A percentile compares a stretch with the other conserved stretches of the same genome.
phyloP scores from a whole-genome alignment of 2,888 invertebrate genomes.

The Lasioglossum figueresi region DNA sequence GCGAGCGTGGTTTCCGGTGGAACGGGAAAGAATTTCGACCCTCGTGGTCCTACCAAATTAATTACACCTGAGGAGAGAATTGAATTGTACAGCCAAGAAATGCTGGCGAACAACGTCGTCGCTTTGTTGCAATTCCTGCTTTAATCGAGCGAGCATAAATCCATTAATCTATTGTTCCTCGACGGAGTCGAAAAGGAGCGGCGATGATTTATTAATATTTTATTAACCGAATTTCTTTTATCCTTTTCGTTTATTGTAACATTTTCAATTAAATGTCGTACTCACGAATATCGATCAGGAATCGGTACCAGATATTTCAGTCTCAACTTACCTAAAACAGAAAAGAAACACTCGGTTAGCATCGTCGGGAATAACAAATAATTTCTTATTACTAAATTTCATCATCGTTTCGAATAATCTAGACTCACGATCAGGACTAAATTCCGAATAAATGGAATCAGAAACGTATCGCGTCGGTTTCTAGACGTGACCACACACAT shows the following conservation, averaged over 20 bases:
- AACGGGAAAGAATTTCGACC: constrained; percentile 2
- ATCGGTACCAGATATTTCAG: not conserved
- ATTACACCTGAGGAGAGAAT: not conserved
- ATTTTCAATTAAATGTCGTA: not conserved
- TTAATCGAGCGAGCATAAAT: not conserved
- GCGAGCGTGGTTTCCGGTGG: not conserved
- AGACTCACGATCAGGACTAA: not conserved
- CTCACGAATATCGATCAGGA: not conserved
- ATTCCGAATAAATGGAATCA: not conserved
- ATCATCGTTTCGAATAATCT: not conserved
- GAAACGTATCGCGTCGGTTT: not conserved
- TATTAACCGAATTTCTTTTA: too few species aligned
- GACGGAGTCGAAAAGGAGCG: not conserved
- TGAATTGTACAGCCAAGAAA: not conserved
- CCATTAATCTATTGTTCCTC: not conserved
- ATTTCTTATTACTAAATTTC: not conserved
- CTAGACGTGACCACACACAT: not conserved
- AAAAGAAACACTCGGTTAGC: not conserved
- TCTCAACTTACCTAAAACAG: constrained; percentile 9
- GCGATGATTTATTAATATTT: not conserved
- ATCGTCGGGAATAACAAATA: not conserved
- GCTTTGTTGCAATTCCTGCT: not conserved
- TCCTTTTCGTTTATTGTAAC: not conserved
- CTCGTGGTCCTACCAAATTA: not conserved
- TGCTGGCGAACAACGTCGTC: not conserved